Percentiles rank a stretch among this genome's conserved stretches.
These are phyloP conservation scores for Pogonomyrmex barbatus DNA, from an alignment of 1,140 invertebrate genomes.

Conservation along the genomic window DNA sequence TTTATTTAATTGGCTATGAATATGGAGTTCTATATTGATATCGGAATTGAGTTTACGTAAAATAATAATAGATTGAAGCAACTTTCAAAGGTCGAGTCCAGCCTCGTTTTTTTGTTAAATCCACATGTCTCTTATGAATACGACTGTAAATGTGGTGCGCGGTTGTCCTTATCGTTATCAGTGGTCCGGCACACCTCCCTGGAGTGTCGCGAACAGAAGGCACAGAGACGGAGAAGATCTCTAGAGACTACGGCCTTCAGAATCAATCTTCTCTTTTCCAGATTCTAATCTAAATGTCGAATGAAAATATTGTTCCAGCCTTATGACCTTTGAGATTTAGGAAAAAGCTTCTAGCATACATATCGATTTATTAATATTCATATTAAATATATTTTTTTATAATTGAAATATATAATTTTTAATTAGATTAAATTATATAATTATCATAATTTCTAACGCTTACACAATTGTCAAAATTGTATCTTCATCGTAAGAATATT, in stretches of 20 bases:
- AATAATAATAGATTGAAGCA: constrained; percentile 18
- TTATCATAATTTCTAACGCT: not conserved
- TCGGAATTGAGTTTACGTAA: constrained; percentile 54
- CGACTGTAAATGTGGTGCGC: constrained; percentile 27
- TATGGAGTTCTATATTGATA: not conserved
- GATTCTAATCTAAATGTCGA: constrained; percentile 52
- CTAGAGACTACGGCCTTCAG: constrained; percentile 17
- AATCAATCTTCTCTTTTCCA: constrained; percentile 48
- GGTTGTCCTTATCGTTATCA: constrained; percentile 59
- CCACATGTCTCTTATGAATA: constrained; percentile 35
- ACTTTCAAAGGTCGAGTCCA: not conserved
- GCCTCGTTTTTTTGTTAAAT: not conserved
- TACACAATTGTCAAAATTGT: not conserved
- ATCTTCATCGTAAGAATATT: not conserved
- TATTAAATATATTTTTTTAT: not conserved
- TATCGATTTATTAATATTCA: constrained; percentile 3
- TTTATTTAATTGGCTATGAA: not conserved
- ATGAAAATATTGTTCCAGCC: constrained; percentile 46
- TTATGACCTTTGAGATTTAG: not conserved
- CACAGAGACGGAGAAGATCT: constrained; percentile 20
- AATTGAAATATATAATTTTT: not conserved
- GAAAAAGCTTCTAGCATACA: not conserved
- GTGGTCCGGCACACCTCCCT: constrained; percentile 52
- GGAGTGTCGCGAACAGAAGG: constrained; percentile 44
- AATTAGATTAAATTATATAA: not conserved